Evolutionary conservation across 2,797 vertebrate genomes (phyloP), one percentile per base, ranked within the genome.

Genomic region (Pachyuromys duprasi): DNA sequence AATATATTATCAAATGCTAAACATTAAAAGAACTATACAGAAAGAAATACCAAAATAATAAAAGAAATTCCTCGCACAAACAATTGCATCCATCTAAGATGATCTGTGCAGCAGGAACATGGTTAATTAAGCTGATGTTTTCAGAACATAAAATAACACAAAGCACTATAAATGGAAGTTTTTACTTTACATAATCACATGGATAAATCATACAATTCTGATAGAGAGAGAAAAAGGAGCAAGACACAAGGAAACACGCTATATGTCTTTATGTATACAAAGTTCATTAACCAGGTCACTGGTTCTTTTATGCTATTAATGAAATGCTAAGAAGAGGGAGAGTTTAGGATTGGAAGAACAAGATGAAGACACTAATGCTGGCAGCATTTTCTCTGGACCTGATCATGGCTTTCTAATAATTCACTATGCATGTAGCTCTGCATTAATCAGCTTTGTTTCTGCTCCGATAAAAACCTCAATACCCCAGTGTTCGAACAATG

Each of bases 1-100:
- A 69, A 82, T 55, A 91, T 89, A 57, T 33, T 63, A 75, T 18
- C 42, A 67, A 92, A 92, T 90, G 55, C n/a, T 79, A 70, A 95
- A 36, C 67, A 20, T 75, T 75, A 53, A 78, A 76, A 89, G 13
- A 75, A 53, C 2, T 70, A 1, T 90, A 55, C 9, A 90, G 42
- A 8, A 81, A 42, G 57, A 87, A 84, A 31, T 20, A 81, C 62
- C 67, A 74, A 60, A 57, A 72, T n/a, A 57, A 36, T 28, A 63
- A 63, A 60, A 18, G 8, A 95, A 95, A 84, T 80, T 87, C 81
- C 36, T 87, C 8, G 22, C 39, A 92, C 3, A n/a, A 95, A 70
- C 39, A 63, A 83, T 49, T 45, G 53, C 33, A 81, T 69, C 60
- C 39, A 74, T 74, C 12, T 89, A 75, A 82, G 49, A 89, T 33